phyloP scores from a whole-genome alignment of 2,113 vertebrate genomes.

The Prolemur simus region DNA sequence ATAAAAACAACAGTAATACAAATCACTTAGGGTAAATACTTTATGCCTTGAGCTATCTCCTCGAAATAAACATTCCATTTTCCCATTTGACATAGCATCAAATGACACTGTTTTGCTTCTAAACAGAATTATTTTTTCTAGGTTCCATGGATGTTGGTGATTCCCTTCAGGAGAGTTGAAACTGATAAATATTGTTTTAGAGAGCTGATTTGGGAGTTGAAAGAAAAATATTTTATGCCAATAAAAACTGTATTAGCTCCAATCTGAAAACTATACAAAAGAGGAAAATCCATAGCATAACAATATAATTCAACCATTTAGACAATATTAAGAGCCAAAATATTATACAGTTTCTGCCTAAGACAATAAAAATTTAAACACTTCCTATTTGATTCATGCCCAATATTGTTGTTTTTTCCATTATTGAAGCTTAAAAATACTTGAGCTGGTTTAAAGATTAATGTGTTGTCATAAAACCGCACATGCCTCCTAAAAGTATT shows the following conservation, averaged over 20 bases:
- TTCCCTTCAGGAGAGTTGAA: slow-evolving; percentile 65
- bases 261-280: slow-evolving; percentile 28
- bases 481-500: slow-evolving; percentile 27
- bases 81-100: slow-evolving; percentile 62
- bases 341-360: slow-evolving; percentile 12
- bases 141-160: slow-evolving; percentile 52
- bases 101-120: slow-evolving; percentile 68
- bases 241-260: slow-evolving; percentile 59
- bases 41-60: slow-evolving; percentile 50
- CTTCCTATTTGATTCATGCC: slow-evolving; percentile 52
- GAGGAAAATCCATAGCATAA: background rate
- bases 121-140: slow-evolving; percentile 69
- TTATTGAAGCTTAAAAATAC: slow-evolving; percentile 70
- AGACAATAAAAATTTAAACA: slow-evolving; percentile 47
- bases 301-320: slow-evolving; percentile 19
- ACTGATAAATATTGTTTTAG: slow-evolving; percentile 70
- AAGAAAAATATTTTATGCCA: slow-evolving; percentile 61
- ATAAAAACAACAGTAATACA: slow-evolving; percentile 61
- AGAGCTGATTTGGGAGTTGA: slow-evolving; percentile 58
- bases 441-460: slow-evolving; percentile 68
- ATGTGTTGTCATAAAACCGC: slow-evolving; percentile 59
- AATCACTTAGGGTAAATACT: slow-evolving; percentile 52
- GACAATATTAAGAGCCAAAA: background rate
- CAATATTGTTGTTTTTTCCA: slow-evolving; percentile 65
- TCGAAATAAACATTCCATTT: slow-evolving; percentile 72